Evolutionary conservation across 2,797 vertebrate species (phyloP), one percentile per base, ranked within the genome.

Genomic region (Gadopsis marmoratus): DNA sequence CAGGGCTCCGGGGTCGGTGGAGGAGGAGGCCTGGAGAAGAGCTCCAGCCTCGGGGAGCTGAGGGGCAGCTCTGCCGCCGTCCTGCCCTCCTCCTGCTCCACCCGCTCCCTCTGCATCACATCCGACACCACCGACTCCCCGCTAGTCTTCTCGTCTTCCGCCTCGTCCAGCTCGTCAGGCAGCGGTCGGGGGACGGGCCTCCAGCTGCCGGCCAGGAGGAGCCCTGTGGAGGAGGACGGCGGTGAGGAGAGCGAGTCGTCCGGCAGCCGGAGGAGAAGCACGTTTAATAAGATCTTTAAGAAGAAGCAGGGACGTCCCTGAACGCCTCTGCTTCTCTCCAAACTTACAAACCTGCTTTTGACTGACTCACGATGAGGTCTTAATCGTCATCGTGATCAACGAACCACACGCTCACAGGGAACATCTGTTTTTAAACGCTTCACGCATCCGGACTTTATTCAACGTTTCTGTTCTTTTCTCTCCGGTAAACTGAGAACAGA

Each of bases 231-330:
- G 66, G 96, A 97, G 79, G 96, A 97, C 83, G 95, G 16, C 0
- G 55, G 54, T 0, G 97, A 97, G 71, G 97, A 97, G 85, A 94
- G 91, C 4, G 97, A 95, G 82, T 89, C 91, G 2, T 90, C 91
- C 68, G 73, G 90, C 62, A 92, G 94, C 86, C 95, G 96, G 79
- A 97, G 96, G 92, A 97, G 97, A 88, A 95, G 95, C 86, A 79
- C 91, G n/a, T 96, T 99, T 35, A 96, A 96, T 29, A 98, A 96
- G 94, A 95, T 99, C 89, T 99, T 98, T 90, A 97, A 96, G 93
- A 99, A 97, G 87, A 96, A 97, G 88, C 81, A 88, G 59, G 79
- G 85, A 78, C 88, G 81, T 19, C 55, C 77, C 62, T 88, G 80
- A 91, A 17, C 19, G 23, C 6, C 26, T 41, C 45, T 23, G 23